Base-by-base conservation (phyloP, 2,888 invertebrate genomes). In the Acleris literana region DNA sequence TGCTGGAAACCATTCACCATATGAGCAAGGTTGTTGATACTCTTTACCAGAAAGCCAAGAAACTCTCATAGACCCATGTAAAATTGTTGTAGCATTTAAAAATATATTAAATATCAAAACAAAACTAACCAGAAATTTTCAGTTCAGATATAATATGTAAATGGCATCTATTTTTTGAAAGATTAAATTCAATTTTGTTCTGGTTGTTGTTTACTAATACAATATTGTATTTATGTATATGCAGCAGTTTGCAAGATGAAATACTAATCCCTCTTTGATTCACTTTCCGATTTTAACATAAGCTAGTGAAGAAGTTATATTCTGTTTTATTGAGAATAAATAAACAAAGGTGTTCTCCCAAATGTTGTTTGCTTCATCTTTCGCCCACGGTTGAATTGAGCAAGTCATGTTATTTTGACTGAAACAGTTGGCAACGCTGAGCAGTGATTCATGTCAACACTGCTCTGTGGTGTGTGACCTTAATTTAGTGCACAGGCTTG, bases 1-100 rank as follows among this genome's bases (percentile, higher is more conserved):
- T 99, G 65, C 93, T 99, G 84, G 98, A 98, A 87, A 99, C 99
- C 70, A 98, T 99, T 87, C 98, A 99, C 86, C 98, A 97, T 90
- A 99, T 99, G 98, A 98, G 99, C 80, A 99, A 99, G 94, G 99
- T 99, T 81, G 99, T 99, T 77, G 99, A 99, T 92, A 98, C 99
- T 61, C 95, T 99, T 77, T 99, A 99, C 93, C 98, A 98, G 94
- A 99, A 99, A 94, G 99, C 99, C 74, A 99, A 99, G 94, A 99
- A 99, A 93, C 95, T 99, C 74, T 98, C 98, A 92, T 99, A 92
- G 92, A 83, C 84, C 76, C 70, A 61, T 85, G 81, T 88, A 86
- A 86, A 87, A 85, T 84, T 89, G 87, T 90, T 90, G 87, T 91
- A 91, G 88, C 82, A 78, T 84, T 90, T 86, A 87, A 84, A 78